A percentile compares a stretch with the other conserved stretches of the same genome.
These are phyloP conservation scores for Nothoprocta perdicaria DNA, from an alignment of 2,113 vertebrate genomes.

Conservation along the genomic window DNA sequence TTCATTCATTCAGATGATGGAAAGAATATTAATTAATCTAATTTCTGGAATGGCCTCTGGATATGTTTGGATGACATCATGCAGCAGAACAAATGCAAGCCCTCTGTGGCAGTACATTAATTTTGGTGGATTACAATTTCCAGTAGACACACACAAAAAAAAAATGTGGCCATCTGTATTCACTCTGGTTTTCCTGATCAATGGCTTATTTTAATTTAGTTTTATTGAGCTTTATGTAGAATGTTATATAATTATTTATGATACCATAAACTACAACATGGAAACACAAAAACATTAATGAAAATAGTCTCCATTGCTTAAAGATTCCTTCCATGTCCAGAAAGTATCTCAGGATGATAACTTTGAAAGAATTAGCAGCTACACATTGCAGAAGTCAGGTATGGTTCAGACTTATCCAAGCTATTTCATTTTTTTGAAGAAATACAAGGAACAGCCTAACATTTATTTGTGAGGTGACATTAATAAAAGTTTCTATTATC, in stretches of 20 bases:
- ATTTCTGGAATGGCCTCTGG: neutral
- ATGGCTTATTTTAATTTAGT: neutral
- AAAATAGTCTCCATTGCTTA: neutral
- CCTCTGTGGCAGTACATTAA: neutral
- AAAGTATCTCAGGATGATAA: neutral
- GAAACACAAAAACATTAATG: neutral
- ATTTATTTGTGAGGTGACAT: neutral
- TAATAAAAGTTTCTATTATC: neutral
- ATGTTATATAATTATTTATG: neutral
- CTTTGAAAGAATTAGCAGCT: neutral
- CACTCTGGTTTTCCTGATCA: neutral
- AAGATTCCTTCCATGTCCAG: neutral
- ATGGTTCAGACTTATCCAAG: neutral
- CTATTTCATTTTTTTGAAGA: neutral
- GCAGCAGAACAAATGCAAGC: neutral
- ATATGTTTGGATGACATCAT: neutral
- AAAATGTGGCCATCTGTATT: neutral
- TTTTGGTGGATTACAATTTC: neutral
- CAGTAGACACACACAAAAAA: slow-evolving; percentile 4
- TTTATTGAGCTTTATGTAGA: neutral
- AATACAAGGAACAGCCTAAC: neutral
- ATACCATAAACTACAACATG: slow-evolving; percentile 4
- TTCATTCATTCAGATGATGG: neutral
- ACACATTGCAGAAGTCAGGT: neutral
- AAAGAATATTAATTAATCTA: neutral